phyloP scores from a whole-genome alignment of 2,113 vertebrate genomes.

The Hymenochirus boettgeri region DNA sequence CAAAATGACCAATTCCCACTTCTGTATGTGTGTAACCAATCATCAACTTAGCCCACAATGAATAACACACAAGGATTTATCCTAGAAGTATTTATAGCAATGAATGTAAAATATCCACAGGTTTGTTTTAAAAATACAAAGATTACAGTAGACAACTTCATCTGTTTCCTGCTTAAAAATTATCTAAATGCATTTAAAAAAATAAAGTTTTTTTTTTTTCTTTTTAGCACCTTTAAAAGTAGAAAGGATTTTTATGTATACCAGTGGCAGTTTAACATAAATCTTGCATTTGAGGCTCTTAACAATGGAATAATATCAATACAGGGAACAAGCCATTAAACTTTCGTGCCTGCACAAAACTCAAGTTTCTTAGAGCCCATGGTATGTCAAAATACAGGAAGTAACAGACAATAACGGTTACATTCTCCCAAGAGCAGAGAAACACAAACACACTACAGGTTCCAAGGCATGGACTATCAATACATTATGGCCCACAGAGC shows the following conservation, averaged over 20 bases:
- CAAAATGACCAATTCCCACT: no score
- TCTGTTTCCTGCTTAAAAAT: slow-evolving; percentile 39
- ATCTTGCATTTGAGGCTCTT: slow-evolving; percentile 1
- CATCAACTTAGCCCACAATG: no score
- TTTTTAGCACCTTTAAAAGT: slow-evolving; percentile 39
- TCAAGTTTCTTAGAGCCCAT: not conserved
- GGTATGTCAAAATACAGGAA: not conserved
- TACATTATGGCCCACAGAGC: no score
- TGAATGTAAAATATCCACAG: slow-evolving; percentile 52
- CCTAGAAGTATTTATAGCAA: slow-evolving; percentile 60
- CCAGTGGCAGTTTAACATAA: slow-evolving; percentile 12
- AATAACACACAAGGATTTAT: slow-evolving; percentile 48
- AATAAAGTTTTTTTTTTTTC: slow-evolving; percentile 19
- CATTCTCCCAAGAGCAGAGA: not conserved
- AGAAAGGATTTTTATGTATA: slow-evolving; percentile 19
- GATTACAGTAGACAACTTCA: slow-evolving; percentile 58
- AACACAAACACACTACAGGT: not conserved
- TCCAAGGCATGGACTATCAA: no score
- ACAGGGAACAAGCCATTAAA: not conserved
- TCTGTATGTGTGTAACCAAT: no score
- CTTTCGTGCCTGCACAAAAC: not conserved
- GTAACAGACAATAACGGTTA: not conserved
- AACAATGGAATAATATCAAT: not conserved
- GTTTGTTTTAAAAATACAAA: slow-evolving; percentile 58
- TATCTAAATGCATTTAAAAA: slow-evolving; percentile 39